Percentiles rank a stretch among this genome's conserved stretches.
Evolutionary conservation across 2,797 vertebrate species (phyloP).

Genomic region (Manis javanica): DNA sequence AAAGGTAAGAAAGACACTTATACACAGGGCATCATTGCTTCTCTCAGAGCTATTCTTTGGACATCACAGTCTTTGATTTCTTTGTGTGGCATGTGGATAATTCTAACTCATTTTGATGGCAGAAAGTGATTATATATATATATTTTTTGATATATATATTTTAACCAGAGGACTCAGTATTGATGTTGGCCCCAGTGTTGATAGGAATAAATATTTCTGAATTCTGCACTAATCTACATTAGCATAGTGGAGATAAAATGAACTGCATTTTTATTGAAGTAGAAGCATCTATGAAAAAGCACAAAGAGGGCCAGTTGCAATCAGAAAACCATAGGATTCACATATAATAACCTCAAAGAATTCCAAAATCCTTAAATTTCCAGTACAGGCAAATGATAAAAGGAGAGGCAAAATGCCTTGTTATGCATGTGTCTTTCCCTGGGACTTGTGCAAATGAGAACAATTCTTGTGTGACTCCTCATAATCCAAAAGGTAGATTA

Average conservation of each 20-base stretch:
- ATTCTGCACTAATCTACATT: not conserved
- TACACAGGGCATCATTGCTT: not conserved
- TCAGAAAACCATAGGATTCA: not conserved
- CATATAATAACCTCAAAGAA: not conserved
- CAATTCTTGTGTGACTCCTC: not conserved
- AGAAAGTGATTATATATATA: not conserved
- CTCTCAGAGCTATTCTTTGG: not conserved
- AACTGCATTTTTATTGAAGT: not conserved
- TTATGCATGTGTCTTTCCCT: not conserved
- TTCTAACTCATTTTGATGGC: constrained; percentile 38
- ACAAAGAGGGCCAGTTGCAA: not conserved
- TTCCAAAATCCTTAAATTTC: not conserved
- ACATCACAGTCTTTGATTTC: not conserved
- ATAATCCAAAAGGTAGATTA: not conserved
- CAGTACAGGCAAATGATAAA: not conserved
- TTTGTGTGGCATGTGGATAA: not conserved
- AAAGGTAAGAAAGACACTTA: not conserved
- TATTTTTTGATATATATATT: not conserved
- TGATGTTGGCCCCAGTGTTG: not conserved
- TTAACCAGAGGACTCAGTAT: not conserved
- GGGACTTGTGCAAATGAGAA: not conserved
- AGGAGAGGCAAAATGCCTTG: not conserved
- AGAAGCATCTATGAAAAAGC: not conserved
- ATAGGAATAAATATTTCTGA: constrained; percentile 54
- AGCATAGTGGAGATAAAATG: not conserved